These are phyloP conservation scores for Ophion slaviceki DNA, from an alignment of 2,888 invertebrate species.

Conservation along the genomic window DNA sequence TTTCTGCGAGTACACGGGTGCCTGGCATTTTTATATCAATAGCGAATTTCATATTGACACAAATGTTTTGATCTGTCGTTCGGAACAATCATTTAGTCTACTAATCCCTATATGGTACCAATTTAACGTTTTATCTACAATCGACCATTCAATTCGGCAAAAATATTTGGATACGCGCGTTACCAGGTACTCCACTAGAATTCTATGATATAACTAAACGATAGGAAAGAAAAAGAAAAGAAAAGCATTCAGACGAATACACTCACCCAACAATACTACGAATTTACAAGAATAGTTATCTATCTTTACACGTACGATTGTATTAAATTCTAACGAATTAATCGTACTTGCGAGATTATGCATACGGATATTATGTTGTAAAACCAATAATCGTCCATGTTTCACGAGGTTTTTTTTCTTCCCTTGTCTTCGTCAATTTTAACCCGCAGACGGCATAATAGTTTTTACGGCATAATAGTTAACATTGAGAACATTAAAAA, in stretches of 20 bases:
- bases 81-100: constrained; percentile 11
- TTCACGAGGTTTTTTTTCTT: constrained; percentile 64
- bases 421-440: constrained; percentile 1
- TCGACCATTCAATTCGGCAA: constrained; percentile 45
- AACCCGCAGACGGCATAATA: constrained; percentile 68
- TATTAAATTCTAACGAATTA: constrained; percentile 37
- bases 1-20: constrained; percentile 17
- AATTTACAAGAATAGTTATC: constrained; percentile 70
- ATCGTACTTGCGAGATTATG: constrained; percentile 57
- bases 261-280: constrained; percentile 51
- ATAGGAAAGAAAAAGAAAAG: constrained; percentile 16
- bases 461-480: constrained; percentile 74
- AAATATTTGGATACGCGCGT: constrained; percentile 61
- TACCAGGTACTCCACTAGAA: constrained; percentile 58
- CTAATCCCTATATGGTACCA: constrained; percentile 17
- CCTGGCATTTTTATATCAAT: constrained; percentile 35
- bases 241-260: constrained; percentile 44
- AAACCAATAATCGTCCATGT: constrained; percentile 69
- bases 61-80: constrained; percentile 58
- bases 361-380: constrained; percentile 66
- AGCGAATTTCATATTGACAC: constrained; percentile 42
- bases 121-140: constrained; percentile 30
- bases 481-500: constrained; percentile 79
- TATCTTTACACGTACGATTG: constrained; percentile 50
- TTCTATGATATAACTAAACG: constrained; percentile 43